These are phyloP conservation scores for Melikaiella ostensackeni DNA, from an alignment of 2,888 invertebrate genomes.

Conservation along the genomic window DNA sequence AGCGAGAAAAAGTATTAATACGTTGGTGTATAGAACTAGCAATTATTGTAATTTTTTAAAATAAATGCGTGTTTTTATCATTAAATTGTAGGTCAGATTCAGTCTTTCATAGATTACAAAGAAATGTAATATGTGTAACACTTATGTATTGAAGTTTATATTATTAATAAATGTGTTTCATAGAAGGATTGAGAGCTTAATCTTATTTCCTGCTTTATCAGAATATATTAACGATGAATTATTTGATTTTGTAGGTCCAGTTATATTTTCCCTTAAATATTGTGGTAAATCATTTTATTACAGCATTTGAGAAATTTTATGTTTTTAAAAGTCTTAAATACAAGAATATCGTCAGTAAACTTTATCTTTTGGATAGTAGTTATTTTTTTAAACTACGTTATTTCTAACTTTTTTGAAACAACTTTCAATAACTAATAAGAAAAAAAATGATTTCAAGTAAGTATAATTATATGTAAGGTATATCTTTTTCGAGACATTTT, in stretches of 20 bases:
- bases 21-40: conserved; percentile 31
- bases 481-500: too few relatives aligned
- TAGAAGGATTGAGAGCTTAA: conserved; percentile 28
- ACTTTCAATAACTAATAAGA: too few relatives aligned
- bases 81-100: conserved; percentile 16
- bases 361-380: too few relatives aligned
- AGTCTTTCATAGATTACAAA: conserved; percentile 37
- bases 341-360: too few relatives aligned
- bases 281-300: neutral
- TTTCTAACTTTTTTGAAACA: too few relatives aligned
- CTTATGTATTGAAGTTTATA: conserved; percentile 38
- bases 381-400: too few relatives aligned
- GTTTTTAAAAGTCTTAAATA: too few relatives aligned
- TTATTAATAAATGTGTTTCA: conserved; percentile 39
- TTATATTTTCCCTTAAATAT: neutral
- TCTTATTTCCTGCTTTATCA: conserved; percentile 33
- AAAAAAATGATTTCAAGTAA: too few relatives aligned
- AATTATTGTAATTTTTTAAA: conserved; percentile 27
- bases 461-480: too few relatives aligned
- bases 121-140: conserved; percentile 31
- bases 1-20: conserved; percentile 34
- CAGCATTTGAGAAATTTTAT: too few relatives aligned
- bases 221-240: neutral
- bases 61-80: conserved; percentile 25
- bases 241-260: neutral